phyloP scores from a whole-genome alignment of 2,113 vertebrate genomes.

The Gallinago jamesoni region DNA sequence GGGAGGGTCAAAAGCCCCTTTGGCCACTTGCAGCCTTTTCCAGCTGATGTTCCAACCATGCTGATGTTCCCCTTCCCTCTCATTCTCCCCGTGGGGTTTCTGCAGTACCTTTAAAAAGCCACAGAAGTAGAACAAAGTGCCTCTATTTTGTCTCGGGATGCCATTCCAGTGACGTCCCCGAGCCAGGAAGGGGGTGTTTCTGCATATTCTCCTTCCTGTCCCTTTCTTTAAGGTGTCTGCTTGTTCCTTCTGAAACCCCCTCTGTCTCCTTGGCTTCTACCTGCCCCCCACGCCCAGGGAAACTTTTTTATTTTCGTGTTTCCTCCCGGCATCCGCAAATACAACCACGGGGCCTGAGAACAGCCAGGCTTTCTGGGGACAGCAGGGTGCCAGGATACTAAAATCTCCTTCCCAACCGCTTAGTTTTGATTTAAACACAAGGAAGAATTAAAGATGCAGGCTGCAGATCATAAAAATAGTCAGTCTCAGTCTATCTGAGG shows the following conservation, averaged over 20 bases:
- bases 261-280: neutral
- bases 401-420: neutral
- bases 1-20: neutral
- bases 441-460: neutral
- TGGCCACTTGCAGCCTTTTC: neutral
- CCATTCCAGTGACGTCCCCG: neutral
- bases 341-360: neutral
- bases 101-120: neutral
- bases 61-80: neutral
- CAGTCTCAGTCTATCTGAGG: neutral
- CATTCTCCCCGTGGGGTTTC: neutral
- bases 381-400: neutral
- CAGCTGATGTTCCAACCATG: neutral
- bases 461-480: neutral
- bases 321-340: neutral
- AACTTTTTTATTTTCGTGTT: conserved; percentile 5
- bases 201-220: neutral
- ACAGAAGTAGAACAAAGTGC: neutral
- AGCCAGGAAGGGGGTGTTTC: neutral
- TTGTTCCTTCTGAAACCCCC: neutral
- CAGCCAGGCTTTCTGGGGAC: neutral
- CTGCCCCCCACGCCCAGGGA: neutral
- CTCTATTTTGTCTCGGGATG: neutral
- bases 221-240: neutral
- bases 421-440: neutral